A percentile compares a stretch with the other conserved stretches of the same genome.
These are phyloP conservation scores for Copidosoma aretas DNA, from an alignment of 2,888 invertebrate genomes.

Conservation along the genomic window DNA sequence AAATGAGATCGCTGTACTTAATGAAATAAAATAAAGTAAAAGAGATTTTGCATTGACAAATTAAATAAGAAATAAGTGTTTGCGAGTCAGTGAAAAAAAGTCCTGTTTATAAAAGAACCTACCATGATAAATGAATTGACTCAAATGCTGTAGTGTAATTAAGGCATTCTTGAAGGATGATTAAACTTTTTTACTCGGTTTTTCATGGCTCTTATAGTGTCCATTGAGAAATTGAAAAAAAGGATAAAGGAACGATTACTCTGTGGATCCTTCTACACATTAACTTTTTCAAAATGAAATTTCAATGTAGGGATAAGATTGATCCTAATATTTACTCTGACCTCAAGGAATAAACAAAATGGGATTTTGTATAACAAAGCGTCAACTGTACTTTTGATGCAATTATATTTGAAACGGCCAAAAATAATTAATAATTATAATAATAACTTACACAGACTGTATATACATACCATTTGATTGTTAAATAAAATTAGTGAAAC, in stretches of 20 bases:
- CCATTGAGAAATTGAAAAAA: neutral
- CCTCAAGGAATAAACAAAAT: neutral
- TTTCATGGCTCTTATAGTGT: neutral
- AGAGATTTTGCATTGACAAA: conserved; percentile 18
- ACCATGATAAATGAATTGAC: conserved; percentile 17
- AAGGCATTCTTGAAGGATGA: conserved; percentile 1
- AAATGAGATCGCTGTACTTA: neutral
- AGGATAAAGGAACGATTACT: conserved; percentile 35
- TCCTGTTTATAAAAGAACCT: too few relatives aligned
- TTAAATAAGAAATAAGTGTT: conserved; percentile 6
- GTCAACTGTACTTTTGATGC: conserved; percentile 48
- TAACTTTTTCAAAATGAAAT: conserved; percentile 23
- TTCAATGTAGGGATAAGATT: conserved; percentile 14
- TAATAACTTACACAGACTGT: conserved; percentile 52
- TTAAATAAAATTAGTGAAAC: conserved; percentile 56
- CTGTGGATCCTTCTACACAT: conserved; percentile 12
- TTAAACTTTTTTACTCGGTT: conserved; percentile 14
- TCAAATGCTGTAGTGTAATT: conserved; percentile 16
- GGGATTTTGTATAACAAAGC: conserved; percentile 44
- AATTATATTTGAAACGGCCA: conserved; percentile 51
- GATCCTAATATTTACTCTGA: conserved; percentile 1
- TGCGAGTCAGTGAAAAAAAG: conserved; percentile 28
- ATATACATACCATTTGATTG: conserved; percentile 57
- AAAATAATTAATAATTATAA: conserved; percentile 40
- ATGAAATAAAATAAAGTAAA: conserved; percentile 15